These are phyloP conservation scores for Leptoclinus maculatus DNA, from an alignment of 2,797 vertebrate species.

Conservation along the genomic window DNA sequence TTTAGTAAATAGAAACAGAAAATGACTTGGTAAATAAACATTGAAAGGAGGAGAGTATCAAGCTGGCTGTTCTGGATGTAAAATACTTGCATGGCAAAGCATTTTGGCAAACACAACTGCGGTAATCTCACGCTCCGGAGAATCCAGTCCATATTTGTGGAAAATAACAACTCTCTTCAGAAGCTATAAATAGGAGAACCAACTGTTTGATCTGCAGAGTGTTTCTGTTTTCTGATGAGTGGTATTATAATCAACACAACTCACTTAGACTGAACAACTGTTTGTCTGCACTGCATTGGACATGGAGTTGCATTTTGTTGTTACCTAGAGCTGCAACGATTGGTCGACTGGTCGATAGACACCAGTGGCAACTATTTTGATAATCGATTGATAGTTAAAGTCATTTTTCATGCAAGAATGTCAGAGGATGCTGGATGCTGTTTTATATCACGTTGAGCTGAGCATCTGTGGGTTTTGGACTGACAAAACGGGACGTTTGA, in stretches of 20 bases:
- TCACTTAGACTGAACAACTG: neutral
- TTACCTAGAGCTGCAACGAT: no score
- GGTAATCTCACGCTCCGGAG: neutral
- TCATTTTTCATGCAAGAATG: no score
- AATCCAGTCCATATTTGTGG: neutral
- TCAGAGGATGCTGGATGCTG: no score
- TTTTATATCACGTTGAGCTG: no score
- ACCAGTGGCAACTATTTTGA: no score
- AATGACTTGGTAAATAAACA: neutral
- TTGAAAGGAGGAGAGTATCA: neutral
- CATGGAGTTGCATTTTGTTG: no score
- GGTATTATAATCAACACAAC: slow-evolving; percentile 35
- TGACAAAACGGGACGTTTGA: no score
- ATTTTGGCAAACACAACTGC: neutral
- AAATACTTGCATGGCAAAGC: neutral
- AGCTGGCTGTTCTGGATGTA: neutral
- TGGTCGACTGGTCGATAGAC: no score
- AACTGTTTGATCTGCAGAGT: slow-evolving; percentile 15
- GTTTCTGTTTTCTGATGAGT: slow-evolving; percentile 35
- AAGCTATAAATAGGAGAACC: slow-evolving; percentile 36
- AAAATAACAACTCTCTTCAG: neutral
- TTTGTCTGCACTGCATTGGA: neutral
- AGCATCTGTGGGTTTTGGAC: no score
- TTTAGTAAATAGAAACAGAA: neutral
- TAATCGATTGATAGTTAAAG: no score